phyloP scores from a whole-genome alignment of 1,140 invertebrate genomes.

The Aleiodes sp. region DNA sequence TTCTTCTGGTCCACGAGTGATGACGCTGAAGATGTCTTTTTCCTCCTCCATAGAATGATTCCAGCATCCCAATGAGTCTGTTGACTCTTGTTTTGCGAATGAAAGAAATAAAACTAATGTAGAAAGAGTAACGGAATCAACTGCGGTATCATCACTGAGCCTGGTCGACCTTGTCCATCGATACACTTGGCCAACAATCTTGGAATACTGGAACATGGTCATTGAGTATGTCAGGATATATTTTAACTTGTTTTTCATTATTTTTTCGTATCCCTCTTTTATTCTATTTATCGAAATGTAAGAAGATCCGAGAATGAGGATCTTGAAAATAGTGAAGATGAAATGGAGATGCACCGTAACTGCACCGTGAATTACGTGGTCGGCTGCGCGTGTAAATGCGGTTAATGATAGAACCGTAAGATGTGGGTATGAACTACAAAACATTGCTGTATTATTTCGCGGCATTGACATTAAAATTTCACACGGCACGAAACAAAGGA shows the following conservation, averaged over 20 bases:
- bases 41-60: not conserved
- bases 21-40: not conserved
- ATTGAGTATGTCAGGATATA: not conserved
- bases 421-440: slow-evolving; percentile 1
- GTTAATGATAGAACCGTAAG: slow-evolving; percentile 51
- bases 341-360: slow-evolving; percentile 24
- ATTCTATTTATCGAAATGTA: no score
- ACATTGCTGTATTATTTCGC: slow-evolving; percentile 4
- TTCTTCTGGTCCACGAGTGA: not conserved
- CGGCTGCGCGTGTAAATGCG: slow-evolving; percentile 49
- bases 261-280: no score
- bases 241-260: not conserved
- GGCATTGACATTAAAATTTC: not conserved
- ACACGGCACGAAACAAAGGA: no score
- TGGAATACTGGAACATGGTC: slow-evolving; percentile 29
- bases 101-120: not conserved
- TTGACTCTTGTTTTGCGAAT: no score
- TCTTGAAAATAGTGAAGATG: not conserved
- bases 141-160: not conserved
- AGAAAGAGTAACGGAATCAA: slow-evolving; percentile 20
- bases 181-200: slow-evolving; percentile 22
- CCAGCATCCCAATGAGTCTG: no score
- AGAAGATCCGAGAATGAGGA: slow-evolving; percentile 28
- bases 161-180: slow-evolving; percentile 33
- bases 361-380: slow-evolving; percentile 44